Evolutionary conservation across 2,888 invertebrate species (phyloP), one percentile per base, ranked within the genome.

Genomic region (Spialia ferax): DNA sequence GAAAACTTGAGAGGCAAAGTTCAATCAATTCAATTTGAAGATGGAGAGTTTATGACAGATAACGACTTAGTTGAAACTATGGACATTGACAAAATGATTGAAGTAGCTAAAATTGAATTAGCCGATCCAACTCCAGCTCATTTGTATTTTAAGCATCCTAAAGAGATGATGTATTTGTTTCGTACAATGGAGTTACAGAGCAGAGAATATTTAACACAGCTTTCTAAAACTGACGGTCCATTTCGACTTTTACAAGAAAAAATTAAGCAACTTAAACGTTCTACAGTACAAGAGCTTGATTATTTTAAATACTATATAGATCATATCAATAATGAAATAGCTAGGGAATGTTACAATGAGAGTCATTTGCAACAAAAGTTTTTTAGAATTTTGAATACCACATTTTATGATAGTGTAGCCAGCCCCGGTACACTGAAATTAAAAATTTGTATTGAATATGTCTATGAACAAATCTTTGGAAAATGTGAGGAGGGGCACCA

Each of bases 401-500:
- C 80, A 10, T 93, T 93, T 79, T 92, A 88, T 70, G 85, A 91
- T 29, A 89, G 84, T 67, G 87, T 93, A 18, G 92, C 93, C 1
- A 90, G 89, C 76, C 90, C 87, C 3, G 77, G 72, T 66, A 89
- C 86, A 18, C 77, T 93, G 32, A 92, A 91, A 74, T 75, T 93
- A 45, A 89, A 88, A 82, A 92, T 93, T 69, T 93, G 93, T 75
- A 85, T 93, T 38, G 93, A 93, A 78, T 93, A 87, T 70, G 93
- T 93, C 22, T 93, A 93, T 69, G 91, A 93, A 78, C 85, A 92
- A 82, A 77, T 93, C 45, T 87, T 91, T 72, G 93, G 93, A 0
- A 92, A 92, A 73, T 90, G 91, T 74, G 93, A 93, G 75, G 93
- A 93, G 77, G 93, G 91, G 2, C 93, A 93, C 75, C 82, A 87